phyloP scores from a whole-genome alignment of 1,140 invertebrate genomes.

The Atta colombica region DNA sequence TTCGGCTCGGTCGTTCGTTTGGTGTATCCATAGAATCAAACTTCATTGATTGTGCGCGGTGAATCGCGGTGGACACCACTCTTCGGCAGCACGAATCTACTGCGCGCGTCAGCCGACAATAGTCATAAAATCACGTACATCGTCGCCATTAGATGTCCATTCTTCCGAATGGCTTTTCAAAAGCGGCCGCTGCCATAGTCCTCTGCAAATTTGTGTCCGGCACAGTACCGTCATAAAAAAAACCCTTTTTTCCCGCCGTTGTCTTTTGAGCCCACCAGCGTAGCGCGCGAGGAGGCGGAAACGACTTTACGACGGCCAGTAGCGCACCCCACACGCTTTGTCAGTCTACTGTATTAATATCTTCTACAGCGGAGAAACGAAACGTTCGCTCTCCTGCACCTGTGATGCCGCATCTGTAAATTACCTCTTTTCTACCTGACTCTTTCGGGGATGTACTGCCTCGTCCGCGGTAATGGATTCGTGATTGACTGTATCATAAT shows the following conservation, averaged over 20 bases:
- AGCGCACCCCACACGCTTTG: constrained; percentile 70
- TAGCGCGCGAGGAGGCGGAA: constrained; percentile 67
- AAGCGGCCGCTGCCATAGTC: constrained; percentile 62
- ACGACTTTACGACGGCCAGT: constrained; percentile 78
- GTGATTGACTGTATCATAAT: not conserved
- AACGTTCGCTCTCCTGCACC: constrained; percentile 58
- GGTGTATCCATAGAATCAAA: not conserved
- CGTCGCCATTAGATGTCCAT: constrained; percentile 64
- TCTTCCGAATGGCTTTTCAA: constrained; percentile 60
- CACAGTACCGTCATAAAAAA: constrained; percentile 67
- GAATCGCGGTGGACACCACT: not conserved
- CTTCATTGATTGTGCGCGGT: constrained; percentile 8
- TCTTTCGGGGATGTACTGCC: constrained; percentile 30
- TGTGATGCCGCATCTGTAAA: constrained; percentile 70
- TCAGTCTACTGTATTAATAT: constrained; percentile 75
- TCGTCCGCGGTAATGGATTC: not conserved
- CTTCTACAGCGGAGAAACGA: constrained; percentile 50
- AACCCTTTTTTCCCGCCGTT: constrained; percentile 57
- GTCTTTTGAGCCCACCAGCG: constrained; percentile 72
- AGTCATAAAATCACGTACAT: constrained; percentile 52
- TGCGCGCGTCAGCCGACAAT: not conserved
- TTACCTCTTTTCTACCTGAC: constrained; percentile 70
- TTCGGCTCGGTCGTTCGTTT: not conserved
- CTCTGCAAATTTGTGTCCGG: constrained; percentile 71
- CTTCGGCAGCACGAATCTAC: not conserved